Conservation (phyloP, 2,888 invertebrate genomes). For the Norana najaformis region DNA sequence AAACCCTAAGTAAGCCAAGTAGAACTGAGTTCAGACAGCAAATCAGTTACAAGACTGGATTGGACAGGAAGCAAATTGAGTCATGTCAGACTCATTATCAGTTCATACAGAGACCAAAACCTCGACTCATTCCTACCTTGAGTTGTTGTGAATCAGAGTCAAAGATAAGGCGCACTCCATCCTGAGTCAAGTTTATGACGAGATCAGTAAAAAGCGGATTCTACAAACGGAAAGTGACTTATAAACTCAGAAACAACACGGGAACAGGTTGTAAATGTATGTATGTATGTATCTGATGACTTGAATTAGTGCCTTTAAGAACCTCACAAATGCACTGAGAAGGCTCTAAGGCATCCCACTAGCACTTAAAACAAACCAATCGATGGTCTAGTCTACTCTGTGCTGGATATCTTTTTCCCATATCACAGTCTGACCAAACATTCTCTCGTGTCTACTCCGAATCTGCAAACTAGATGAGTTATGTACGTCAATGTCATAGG, state of each 20-base stretch:
- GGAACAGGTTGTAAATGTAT: not conserved
- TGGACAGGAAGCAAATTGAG: not conserved
- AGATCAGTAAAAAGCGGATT: slow-evolving; percentile 92
- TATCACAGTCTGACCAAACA: not conserved
- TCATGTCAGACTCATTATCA: not conserved
- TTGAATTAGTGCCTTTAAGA: not conserved
- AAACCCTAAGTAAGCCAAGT: not conserved
- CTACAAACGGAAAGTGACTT: slow-evolving; percentile 68
- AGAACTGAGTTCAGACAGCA: slow-evolving; percentile 20
- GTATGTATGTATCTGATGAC: not conserved
- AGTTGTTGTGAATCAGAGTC: slow-evolving; percentile 91
- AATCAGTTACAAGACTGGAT: not conserved
- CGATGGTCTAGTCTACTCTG: not conserved
- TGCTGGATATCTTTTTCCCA: not conserved
- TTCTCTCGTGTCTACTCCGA: not conserved
- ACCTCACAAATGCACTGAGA: not conserved
- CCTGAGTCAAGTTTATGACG: slow-evolving; percentile 92
- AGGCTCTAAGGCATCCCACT: not conserved
- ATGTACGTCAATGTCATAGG: too few species aligned
- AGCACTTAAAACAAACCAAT: not conserved
- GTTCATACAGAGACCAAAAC: too few species aligned
- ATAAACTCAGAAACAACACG: not conserved
- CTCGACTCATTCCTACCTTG: slow-evolving; percentile 67
- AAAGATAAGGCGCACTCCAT: slow-evolving; percentile 94
- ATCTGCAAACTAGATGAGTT: not conserved